These are phyloP conservation scores for Drosophila stalkeri DNA, from an alignment of 2,888 invertebrate genomes.

Conservation along the genomic window DNA sequence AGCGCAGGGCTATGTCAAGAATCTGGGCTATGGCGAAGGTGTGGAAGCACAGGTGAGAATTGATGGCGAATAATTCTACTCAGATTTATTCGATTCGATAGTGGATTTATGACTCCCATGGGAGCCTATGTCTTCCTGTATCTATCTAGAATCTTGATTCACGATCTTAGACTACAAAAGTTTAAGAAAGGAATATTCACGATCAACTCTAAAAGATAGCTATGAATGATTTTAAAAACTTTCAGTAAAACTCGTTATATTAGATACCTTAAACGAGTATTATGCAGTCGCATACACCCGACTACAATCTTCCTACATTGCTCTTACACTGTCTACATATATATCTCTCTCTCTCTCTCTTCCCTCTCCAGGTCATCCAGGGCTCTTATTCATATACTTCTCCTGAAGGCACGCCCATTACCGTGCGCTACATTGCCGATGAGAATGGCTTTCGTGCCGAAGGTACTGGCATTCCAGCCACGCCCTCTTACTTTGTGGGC, in stretches of 20 bases:
- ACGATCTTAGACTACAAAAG: no score
- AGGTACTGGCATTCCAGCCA: slow-evolving; percentile 84
- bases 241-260: no score
- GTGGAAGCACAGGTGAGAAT: slow-evolving; percentile 87
- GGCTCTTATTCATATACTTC: slow-evolving; percentile 91
- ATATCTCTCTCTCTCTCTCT: not conserved
- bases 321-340: no score
- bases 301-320: not conserved
- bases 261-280: no score
- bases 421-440: slow-evolving; percentile 90
- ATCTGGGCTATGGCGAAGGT: slow-evolving; percentile 88
- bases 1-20: slow-evolving; percentile 91
- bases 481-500: slow-evolving; percentile 81
- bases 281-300: not conserved
- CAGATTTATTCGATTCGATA: no score
- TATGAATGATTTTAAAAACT: not conserved
- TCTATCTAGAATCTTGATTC: no score
- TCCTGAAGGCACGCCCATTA: slow-evolving; percentile 90
- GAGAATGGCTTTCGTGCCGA: slow-evolving; percentile 88
- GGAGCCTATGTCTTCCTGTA: not conserved
- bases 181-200: no score
- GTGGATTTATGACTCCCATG: no score
- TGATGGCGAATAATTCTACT: not conserved
- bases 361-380: slow-evolving; percentile 87
- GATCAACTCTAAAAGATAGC: no score